Base-by-base conservation (phyloP, 1,140 invertebrate species). In the Ganaspis sp. region DNA sequence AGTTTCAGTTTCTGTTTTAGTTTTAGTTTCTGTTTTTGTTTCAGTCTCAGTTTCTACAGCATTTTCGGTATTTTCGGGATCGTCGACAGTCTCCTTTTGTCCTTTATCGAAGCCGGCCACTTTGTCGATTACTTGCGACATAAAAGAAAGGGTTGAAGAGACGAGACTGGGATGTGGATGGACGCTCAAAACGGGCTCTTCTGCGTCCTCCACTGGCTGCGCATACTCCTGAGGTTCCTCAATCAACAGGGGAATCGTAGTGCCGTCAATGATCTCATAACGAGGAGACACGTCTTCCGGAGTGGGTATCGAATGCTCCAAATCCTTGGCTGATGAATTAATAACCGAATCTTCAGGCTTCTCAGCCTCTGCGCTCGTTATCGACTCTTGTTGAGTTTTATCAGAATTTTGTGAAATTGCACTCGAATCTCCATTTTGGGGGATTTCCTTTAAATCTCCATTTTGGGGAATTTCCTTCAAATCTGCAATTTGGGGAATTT, bases 211-310 rank as follows among this genome's bases (percentile, higher is more conserved):
- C 23, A 72, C 64, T 58, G 69, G 53, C 49, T 76, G 42, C 0
- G 79, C 19, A 23, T 82, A 81, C 73, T 77, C 84, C 15, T 71
- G 15, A 15, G 19, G 72, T 42, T 85, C 84, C 34, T 86, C 76
- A n/a, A 79, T 71, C 45, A 83, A 76, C 12, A 76, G 82, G 58
- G 83, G 84, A 70, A 92, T 82, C 6, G 87, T 91, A 3, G 92
- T 92, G 34, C 91, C 92, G 87, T 92, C 91, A 58, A 91, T 85
- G 72, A 92, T 79, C 80, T 92, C 91, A 79, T 87, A 90, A 8
- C 86, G 75, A 69, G 87, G 77, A 2, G 86, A 83, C 4, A 89
- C 83, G 70, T 84, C 80, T 49, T 86, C 82, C 21, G 77, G 82
- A 73, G 73, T 75, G 9, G 78, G 76, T 12, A 71, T 11, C 38